A percentile compares a stretch with the other conserved stretches of the same genome.
phyloP scores from a whole-genome alignment of 1,140 invertebrate species.

The Linepithema humile region DNA sequence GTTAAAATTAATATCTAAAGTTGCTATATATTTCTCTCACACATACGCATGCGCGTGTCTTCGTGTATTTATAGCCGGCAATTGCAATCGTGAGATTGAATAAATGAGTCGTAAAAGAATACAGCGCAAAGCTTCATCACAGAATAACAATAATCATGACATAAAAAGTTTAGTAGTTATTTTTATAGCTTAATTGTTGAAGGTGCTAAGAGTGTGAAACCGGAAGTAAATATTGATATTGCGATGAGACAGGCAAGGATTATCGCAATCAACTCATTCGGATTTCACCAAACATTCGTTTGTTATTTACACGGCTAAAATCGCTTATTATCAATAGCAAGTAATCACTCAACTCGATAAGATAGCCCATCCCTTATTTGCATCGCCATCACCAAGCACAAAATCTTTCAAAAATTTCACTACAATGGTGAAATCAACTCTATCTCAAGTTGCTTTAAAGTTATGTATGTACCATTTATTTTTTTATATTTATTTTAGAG shows the following conservation, averaged over 20 bases:
- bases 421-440: not conserved
- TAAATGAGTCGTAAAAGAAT: conserved; percentile 41
- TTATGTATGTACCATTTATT: not conserved
- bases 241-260: not conserved
- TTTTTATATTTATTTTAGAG: not conserved
- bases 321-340: not conserved
- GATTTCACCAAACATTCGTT: not conserved
- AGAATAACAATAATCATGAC: not conserved
- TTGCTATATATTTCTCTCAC: too few relatives aligned
- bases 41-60: not conserved
- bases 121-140: not conserved
- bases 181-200: not conserved
- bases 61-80: not conserved
- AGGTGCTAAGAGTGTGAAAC: not conserved
- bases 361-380: not conserved
- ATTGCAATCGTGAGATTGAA: not conserved
- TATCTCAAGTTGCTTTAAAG: not conserved
- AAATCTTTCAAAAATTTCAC: not conserved
- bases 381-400: not conserved
- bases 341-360: not conserved
- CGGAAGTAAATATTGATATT: conserved; percentile 5
- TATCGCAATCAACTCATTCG: not conserved
- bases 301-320: not conserved
- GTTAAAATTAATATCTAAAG: too few relatives aligned
- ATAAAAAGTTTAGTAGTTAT: not conserved